Base-by-base conservation (phyloP, 2,113 vertebrate species). In the crab-eating macaque (Macaca fascicularis) region DNA sequence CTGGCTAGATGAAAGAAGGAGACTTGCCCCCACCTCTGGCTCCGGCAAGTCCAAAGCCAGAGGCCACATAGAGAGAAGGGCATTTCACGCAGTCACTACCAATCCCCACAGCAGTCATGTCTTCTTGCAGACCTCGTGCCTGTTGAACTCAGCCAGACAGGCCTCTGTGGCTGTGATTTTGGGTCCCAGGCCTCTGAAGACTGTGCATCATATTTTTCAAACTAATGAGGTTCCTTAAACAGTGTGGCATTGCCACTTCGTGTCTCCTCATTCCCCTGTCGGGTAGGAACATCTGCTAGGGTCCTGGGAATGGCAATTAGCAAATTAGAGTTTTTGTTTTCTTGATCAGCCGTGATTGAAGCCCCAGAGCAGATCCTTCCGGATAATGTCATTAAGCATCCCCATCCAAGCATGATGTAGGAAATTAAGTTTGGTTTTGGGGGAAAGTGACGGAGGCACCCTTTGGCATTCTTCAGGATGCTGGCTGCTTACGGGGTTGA, bases 291-390 rank as follows among this genome's bases (percentile, higher is more conserved):
- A 86, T n/a, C 40, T 1, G 0, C 67, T 61, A n/a, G 95, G 48
- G 93, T 78, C n/a, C 85, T 50, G 32, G 78, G 67, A 59, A 94
- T 82, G 76, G 64, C 85, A 48, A 45, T 8, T 5, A 30, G 80
- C 89, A 93, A 69, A 43, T 76, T 6, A 59, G 72, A 38, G 35
- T 30, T 96, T 94, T 82, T 80, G 74, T 96, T 90, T 96, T 94
- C 84, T 76, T 48, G 50, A 75, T 92, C 32, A 40, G 76, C 90
- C 40, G 43, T 57, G 72, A 70, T 3, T 78, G 82, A 92, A 84
- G 52, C 74, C 74, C 85, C 0, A 3, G 92, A 88, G 75, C 0
- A 0, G 72, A 57, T 67, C 35, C 45, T 95, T 86, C 69, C 0
- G 2, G 45, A 57, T 83, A 94, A 95, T 91, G 32, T 88, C 72